A percentile compares a stretch with the other conserved stretches of the same genome.
Conservation (phyloP, 2,797 vertebrate genomes). For the Rhyacichthys aspro region DNA sequence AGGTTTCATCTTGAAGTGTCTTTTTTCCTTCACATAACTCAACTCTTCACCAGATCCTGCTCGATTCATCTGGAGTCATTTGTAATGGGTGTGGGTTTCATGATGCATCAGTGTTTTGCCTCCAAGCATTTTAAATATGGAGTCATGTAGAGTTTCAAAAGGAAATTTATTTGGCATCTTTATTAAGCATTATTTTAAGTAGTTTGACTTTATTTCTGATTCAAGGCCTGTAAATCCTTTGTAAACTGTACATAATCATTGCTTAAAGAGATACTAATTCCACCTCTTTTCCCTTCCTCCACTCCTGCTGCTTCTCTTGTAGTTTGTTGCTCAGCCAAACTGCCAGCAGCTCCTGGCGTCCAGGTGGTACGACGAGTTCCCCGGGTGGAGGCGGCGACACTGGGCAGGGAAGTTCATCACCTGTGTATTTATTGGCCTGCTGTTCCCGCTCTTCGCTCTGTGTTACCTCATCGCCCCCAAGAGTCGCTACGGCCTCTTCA, state of each 20-base stretch:
- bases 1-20: not conserved
- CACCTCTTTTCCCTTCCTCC: not conserved
- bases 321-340: slow-evolving; percentile 99
- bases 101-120: not conserved
- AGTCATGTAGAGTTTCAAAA: no score
- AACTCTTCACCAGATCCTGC: no score
- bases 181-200: not conserved
- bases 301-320: slow-evolving; percentile 32
- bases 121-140: no score
- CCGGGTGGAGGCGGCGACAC: slow-evolving; percentile 95
- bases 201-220: not conserved
- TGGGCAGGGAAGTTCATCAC: slow-evolving; percentile 97
- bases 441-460: slow-evolving; percentile 92
- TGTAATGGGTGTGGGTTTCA: slow-evolving; percentile 14
- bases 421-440: slow-evolving; percentile 93
- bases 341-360: slow-evolving; percentile 98
- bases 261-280: slow-evolving; percentile 11
- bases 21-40: no score
- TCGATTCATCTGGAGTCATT: not conserved
- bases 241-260: not conserved
- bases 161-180: no score
- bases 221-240: not conserved
- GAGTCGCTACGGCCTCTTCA: slow-evolving; percentile 94
- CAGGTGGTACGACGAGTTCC: slow-evolving; percentile 98
- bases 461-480: slow-evolving; percentile 97